Percentiles rank a stretch among this genome's conserved stretches.
Evolutionary conservation across 2,113 vertebrate genomes (phyloP).

Genomic region (Lycocorax pyrrhopterus): DNA sequence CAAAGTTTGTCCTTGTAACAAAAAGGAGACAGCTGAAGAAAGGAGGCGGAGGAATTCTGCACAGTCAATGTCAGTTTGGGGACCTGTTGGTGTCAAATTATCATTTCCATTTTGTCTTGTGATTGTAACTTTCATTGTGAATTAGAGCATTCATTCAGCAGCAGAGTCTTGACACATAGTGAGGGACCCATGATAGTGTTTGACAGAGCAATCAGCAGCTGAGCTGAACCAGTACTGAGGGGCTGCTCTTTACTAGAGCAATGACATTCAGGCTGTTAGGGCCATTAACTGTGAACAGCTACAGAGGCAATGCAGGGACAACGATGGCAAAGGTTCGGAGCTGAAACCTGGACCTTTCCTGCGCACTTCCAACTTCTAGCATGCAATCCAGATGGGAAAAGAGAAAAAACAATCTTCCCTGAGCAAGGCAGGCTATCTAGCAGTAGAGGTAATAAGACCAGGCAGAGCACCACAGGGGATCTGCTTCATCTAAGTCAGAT

Average conservation of each 20-base stretch:
- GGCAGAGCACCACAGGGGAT: not conserved
- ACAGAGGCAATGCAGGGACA: not conserved
- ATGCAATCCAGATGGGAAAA: not conserved
- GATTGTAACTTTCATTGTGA: not conserved
- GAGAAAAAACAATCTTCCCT: not conserved
- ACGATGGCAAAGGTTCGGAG: fast-evolving
- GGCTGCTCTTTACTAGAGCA: not conserved
- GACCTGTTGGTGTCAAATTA: not conserved
- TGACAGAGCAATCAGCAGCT: not conserved
- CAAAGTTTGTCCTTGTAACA: not conserved
- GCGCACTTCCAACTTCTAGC: not conserved
- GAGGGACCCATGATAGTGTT: not conserved
- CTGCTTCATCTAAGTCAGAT: not conserved
- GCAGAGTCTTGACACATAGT: not conserved
- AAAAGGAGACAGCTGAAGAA: not conserved
- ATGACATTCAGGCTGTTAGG: not conserved
- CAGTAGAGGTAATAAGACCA: not conserved
- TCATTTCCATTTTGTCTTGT: not conserved
- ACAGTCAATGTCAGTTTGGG: not conserved
- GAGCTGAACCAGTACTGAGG: not conserved
- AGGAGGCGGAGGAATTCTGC: not conserved
- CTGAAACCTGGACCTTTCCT: not conserved
- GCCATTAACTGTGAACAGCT: not conserved
- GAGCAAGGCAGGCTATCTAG: not conserved
- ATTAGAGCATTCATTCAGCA: not conserved